Conservation (phyloP, 2,797 vertebrate species). For the Anguilla anguilla region DNA sequence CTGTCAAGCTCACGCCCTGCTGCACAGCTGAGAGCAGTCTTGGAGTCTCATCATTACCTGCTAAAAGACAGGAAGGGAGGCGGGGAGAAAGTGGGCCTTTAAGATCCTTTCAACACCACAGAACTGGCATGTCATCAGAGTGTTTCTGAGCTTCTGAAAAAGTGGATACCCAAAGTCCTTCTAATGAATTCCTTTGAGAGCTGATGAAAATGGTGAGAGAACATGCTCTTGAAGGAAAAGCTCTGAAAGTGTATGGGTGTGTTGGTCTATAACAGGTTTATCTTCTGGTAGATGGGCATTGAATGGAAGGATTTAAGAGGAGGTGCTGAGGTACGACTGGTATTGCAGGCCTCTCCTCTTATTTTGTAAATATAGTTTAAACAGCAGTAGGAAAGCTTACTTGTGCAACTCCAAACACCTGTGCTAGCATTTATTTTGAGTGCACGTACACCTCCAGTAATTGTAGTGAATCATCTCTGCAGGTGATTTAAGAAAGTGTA, state of each 20-base stretch:
- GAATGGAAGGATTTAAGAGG: slow-evolving; percentile 65
- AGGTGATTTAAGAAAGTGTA: slow-evolving; percentile 34
- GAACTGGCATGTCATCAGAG: slow-evolving; percentile 1
- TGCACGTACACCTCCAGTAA: slow-evolving; percentile 53
- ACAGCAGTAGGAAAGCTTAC: slow-evolving; percentile 73
- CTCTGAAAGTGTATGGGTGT: slow-evolving; percentile 61
- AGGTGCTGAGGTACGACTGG: slow-evolving; percentile 64
- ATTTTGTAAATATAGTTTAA: slow-evolving; percentile 45
- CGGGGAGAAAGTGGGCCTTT: background rate
- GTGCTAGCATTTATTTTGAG: slow-evolving; percentile 65
- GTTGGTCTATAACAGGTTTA: slow-evolving; percentile 69
- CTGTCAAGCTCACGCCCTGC: slow-evolving; percentile 16
- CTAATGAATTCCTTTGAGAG: slow-evolving; percentile 12
- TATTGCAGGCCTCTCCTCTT: slow-evolving; percentile 58
- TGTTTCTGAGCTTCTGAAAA: background rate
- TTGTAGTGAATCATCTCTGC: slow-evolving; percentile 56
- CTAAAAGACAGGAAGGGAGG: background rate
- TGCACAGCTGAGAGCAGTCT: background rate
- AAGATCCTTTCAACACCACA: background rate
- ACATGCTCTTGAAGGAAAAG: slow-evolving; percentile 21
- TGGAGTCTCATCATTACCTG: background rate
- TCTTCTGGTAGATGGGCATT: slow-evolving; percentile 58
- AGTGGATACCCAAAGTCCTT: background rate
- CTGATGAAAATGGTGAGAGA: background rate
- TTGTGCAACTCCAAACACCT: slow-evolving; percentile 52